phyloP scores from a whole-genome alignment of 2,888 invertebrate species.

The Rhamphomyia laevipes region DNA sequence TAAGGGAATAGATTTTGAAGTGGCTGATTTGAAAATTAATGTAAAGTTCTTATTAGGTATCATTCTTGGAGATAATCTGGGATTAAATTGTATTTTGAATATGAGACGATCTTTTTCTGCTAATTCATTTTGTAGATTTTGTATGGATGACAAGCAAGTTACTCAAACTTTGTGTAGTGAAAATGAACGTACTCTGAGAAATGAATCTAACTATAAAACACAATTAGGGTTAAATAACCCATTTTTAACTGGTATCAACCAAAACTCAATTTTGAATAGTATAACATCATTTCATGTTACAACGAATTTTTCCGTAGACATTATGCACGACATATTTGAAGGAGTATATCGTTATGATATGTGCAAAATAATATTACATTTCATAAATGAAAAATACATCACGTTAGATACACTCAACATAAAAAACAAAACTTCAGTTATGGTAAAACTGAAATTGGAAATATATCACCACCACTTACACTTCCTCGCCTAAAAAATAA shows the following conservation, averaged over 20 bases:
- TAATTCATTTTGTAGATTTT: conserved; percentile 10
- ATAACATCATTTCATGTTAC: conserved; percentile 14
- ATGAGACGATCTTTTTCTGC: conserved; percentile 9
- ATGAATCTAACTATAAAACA: neutral
- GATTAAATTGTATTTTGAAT: conserved; percentile 7
- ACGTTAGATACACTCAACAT: conserved; percentile 10
- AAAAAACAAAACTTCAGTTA: conserved; percentile 10
- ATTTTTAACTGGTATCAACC: conserved; percentile 5
- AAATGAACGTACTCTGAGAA: neutral
- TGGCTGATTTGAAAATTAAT: neutral
- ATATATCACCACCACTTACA: conserved; percentile 3
- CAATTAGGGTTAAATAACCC: neutral
- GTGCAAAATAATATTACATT: conserved; percentile 5
- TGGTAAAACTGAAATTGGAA: conserved; percentile 7
- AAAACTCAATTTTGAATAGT: conserved; percentile 8
- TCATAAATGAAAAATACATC: conserved; percentile 8
- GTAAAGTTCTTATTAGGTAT: conserved; percentile 9
- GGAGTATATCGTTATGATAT: conserved; percentile 15
- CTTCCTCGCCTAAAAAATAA: conserved; percentile 2
- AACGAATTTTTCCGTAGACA: conserved; percentile 13
- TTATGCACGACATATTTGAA: conserved; percentile 18
- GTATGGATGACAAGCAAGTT: conserved; percentile 2
- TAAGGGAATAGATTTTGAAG: neutral
- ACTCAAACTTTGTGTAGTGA: neutral
- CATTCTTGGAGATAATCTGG: conserved; percentile 11